These are phyloP conservation scores for Petrosia ficiformis DNA, from an alignment of 37 sponge, comb jelly and placozoan genomes.

Conservation along the genomic window DNA sequence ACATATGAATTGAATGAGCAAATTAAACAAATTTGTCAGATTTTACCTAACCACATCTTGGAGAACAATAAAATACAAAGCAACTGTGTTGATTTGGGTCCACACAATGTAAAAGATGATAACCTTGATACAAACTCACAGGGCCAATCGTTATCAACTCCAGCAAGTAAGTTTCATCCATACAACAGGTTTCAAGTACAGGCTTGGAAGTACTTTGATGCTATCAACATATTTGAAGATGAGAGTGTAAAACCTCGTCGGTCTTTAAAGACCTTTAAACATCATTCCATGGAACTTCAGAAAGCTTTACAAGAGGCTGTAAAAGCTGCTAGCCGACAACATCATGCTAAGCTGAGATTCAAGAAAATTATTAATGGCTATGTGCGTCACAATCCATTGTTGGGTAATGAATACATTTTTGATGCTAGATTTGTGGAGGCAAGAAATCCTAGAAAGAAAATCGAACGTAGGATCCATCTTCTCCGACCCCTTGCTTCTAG, in stretches of 20 bases:
- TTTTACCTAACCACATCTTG: neutral
- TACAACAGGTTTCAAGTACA: neutral
- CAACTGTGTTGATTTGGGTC: neutral
- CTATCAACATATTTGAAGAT: neutral
- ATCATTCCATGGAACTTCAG: neutral
- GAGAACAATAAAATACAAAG: neutral
- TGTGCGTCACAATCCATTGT: constrained; percentile 44
- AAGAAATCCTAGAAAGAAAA: neutral
- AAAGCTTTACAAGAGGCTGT: constrained; percentile 7
- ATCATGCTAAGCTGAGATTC: constrained; percentile 28
- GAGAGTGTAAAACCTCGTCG: neutral
- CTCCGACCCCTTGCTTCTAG: constrained; percentile 50
- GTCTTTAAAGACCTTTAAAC: neutral
- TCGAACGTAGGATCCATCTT: constrained; percentile 27
- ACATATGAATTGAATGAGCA: neutral
- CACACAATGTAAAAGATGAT: neutral
- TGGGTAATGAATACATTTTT: constrained; percentile 53
- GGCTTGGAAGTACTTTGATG: constrained; percentile 5
- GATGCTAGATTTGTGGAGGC: constrained; percentile 33
- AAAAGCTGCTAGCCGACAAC: constrained; percentile 22
- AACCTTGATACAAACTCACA: neutral
- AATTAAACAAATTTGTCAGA: neutral
- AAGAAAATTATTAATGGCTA: constrained; percentile 55
- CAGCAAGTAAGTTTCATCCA: neutral
- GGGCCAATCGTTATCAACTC: neutral